A percentile compares a stretch with the other conserved stretches of the same genome.
Evolutionary conservation across 2,797 vertebrate species (phyloP).

Genomic region (Scolopax rusticola): DNA sequence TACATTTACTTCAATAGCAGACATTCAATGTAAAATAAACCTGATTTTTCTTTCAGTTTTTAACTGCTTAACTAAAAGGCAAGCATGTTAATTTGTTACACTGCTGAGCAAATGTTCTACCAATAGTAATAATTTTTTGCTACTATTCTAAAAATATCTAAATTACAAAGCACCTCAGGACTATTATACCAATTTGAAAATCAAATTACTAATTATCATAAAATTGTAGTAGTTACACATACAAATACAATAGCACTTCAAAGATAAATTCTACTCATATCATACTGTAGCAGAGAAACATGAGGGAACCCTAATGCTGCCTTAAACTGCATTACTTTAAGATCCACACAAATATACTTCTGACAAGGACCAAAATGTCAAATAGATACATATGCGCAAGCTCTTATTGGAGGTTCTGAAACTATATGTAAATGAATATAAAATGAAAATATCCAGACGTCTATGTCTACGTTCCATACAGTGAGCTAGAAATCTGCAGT

Average conservation of each 20-base stretch:
- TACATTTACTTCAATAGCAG: neutral
- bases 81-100: neutral
- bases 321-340: neutral
- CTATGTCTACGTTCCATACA: conserved; percentile 3
- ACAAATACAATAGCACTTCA: neutral
- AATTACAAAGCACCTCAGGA: neutral
- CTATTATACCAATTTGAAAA: conserved; percentile 13
- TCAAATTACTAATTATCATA: neutral
- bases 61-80: conserved; percentile 35
- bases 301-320: neutral
- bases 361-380: conserved; percentile 28
- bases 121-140: neutral
- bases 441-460: conserved; percentile 30
- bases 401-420: conserved; percentile 4
- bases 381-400: neutral
- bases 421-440: neutral
- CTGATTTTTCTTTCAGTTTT: neutral
- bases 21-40: neutral
- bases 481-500: conserved; percentile 3
- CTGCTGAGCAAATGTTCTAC: neutral
- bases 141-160: conserved; percentile 29
- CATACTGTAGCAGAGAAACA: conserved; percentile 15
- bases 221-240: conserved; percentile 9
- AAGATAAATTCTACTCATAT: conserved; percentile 23
- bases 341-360: conserved; percentile 49